Base-by-base conservation (phyloP, 1,140 invertebrate species). In the Cyclina sinensis region DNA sequence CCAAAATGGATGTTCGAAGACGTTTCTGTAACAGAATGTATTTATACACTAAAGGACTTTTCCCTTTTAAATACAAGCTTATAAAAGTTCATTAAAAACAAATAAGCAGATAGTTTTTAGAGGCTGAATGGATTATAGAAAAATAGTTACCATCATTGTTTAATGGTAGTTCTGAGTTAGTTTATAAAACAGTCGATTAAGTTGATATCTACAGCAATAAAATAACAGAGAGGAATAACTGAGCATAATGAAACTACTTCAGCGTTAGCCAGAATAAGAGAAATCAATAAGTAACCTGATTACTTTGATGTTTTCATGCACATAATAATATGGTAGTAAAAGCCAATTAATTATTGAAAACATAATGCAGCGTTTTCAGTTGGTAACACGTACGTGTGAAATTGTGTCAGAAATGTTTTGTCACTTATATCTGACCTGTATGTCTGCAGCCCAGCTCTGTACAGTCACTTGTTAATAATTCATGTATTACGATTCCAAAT, bases 231-330 rank as follows among this genome's bases (percentile, higher is more conserved):
- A 14, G 46, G 21, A 48, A 43, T 43, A 43, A n/a, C n/a, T 43
- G 43, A 43, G 43, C 43, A n/a, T 43, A 78, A 27, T 78, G 12
- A 48, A 32, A 18, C 39, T 51, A 5, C 27, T 16, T 48, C 46
- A 51, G 14, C 21, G 11, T 27, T 48, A 24, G 39, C 9, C 21
- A 0, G 24, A 24, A 12, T 24, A 5, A 16, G 73, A 32, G 18
- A 70, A 70, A 70, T 70, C 65, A 70, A 70, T 70, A 70, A 35
- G 2, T 70, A 35, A 70, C 32, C 35, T 70, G 65, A 37, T 70
- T 37, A 24, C 35, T 3, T 27, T 9, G 65, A 70, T 21, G 16
- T n/a, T 57, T 62, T n/a, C 65, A 39, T 70, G 35, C 21, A n/a
- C n/a, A 14, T 70, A 70, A 16, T 16, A 32, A 70, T 11, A 70